Conservation (phyloP, 2,797 vertebrate species). For the Clarias fuscus region DNA sequence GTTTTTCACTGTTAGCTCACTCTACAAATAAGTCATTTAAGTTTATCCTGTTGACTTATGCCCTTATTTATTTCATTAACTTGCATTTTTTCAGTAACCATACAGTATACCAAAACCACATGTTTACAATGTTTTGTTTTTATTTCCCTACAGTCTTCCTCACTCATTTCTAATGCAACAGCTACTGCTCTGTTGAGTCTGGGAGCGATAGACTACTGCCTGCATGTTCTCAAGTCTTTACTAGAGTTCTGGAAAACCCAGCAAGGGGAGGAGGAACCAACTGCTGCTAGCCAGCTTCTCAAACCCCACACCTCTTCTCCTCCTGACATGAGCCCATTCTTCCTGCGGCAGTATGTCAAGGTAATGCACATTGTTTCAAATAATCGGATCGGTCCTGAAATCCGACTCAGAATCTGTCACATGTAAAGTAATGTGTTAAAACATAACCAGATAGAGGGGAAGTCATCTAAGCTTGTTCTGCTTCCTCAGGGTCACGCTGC, state of each 20-base stretch:
- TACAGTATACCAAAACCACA: too few species aligned
- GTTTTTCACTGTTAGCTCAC: background rate
- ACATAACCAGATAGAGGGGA: background rate
- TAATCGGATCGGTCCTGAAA: background rate
- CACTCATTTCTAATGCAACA: conserved; percentile 96
- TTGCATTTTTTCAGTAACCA: background rate
- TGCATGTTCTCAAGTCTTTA: conserved; percentile 93
- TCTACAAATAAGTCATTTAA: background rate
- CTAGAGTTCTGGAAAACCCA: conserved; percentile 98
- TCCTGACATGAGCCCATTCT: conserved; percentile 98
- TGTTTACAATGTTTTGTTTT: background rate
- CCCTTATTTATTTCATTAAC: too few species aligned
- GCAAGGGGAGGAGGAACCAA: conserved; percentile 93
- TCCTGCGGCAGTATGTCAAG: conserved; percentile 98
- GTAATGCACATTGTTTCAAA: conserved; percentile 64
- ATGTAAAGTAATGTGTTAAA: background rate
- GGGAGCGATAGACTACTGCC: conserved; percentile 94
- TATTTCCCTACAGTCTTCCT: conserved; percentile 81
- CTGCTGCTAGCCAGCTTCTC: conserved; percentile 89
- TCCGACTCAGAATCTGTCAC: too few species aligned
- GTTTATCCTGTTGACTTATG: background rate
- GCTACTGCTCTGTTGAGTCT: conserved; percentile 93
- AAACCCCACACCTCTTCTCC: conserved; percentile 95
- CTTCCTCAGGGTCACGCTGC: conserved; percentile 89
- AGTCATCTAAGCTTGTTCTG: background rate